Conservation (phyloP, 2,888 invertebrate genomes). For the Axea sp. region DNA sequence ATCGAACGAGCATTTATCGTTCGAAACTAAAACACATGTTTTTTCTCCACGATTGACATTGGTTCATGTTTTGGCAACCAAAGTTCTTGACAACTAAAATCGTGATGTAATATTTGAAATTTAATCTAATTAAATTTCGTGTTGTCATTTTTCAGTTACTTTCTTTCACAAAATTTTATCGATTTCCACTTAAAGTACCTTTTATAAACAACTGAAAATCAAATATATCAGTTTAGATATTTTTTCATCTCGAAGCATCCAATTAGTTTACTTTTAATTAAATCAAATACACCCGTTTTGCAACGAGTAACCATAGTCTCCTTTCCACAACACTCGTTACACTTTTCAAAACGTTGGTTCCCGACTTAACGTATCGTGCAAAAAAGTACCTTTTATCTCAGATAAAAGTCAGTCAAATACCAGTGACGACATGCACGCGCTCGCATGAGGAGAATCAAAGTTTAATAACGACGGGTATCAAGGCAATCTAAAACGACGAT, state of each 20-base stretch:
- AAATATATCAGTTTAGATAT: slow-evolving; percentile 27
- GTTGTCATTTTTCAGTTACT: too few species aligned
- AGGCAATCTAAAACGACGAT: slow-evolving; percentile 10
- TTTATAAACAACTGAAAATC: slow-evolving; percentile 30
- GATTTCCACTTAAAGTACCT: slow-evolving; percentile 14
- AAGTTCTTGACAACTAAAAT: too few species aligned
- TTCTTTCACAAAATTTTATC: too few species aligned
- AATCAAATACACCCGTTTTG: slow-evolving; percentile 28
- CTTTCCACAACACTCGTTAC: slow-evolving; percentile 9
- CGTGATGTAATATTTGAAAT: too few species aligned
- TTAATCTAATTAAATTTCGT: too few species aligned
- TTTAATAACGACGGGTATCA: slow-evolving; percentile 28
- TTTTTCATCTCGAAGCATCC: slow-evolving; percentile 19
- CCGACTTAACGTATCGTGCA: slow-evolving; percentile 2
- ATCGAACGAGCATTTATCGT: too few species aligned
- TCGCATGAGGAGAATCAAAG: slow-evolving; percentile 33
- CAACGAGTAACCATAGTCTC: slow-evolving; percentile 15
- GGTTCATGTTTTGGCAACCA: too few species aligned
- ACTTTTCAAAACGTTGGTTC: slow-evolving; percentile 12
- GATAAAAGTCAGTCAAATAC: slow-evolving; percentile 9
- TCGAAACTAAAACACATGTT: too few species aligned
- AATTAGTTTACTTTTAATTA: slow-evolving; percentile 48
- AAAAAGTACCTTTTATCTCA: slow-evolving; percentile 9
- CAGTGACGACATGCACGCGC: slow-evolving; percentile 3
- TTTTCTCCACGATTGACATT: too few species aligned